Evolutionary conservation across 2,113 vertebrate genomes (phyloP).

Genomic region (Daphoenositta chrysoptera): DNA sequence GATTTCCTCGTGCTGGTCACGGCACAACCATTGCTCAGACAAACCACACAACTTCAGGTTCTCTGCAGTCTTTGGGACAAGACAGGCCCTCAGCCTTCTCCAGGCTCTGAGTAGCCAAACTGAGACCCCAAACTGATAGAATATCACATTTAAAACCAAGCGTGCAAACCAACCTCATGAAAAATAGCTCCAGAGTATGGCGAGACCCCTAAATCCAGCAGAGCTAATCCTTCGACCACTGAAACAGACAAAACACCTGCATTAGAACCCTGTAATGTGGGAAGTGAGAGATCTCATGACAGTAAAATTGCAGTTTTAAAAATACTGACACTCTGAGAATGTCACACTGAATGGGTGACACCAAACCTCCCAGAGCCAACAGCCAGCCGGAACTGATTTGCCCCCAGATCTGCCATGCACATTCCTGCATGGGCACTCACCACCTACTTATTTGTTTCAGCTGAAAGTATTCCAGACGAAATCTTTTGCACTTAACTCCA

Average conservation of each 20-base stretch:
- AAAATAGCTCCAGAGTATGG: constrained; percentile 96
- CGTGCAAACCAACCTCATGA: constrained; percentile 86
- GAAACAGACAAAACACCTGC: constrained; percentile 57
- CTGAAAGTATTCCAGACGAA: background rate
- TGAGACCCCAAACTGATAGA: background rate
- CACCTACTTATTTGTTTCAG: background rate
- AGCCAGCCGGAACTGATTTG: background rate
- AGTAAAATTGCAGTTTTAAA: background rate
- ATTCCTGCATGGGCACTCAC: background rate
- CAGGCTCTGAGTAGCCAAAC: background rate
- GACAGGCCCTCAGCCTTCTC: background rate
- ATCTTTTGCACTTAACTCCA: background rate
- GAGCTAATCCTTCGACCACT: constrained; percentile 95
- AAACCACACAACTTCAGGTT: background rate
- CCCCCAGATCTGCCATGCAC: background rate
- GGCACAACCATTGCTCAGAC: background rate
- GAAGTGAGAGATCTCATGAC: background rate
- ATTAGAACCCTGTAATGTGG: background rate
- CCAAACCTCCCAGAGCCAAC: background rate
- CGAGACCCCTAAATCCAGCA: constrained; percentile 93
- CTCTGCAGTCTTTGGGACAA: background rate
- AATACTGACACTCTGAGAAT: background rate
- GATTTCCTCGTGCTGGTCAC: background rate
- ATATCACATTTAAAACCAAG: background rate
- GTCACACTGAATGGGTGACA: background rate